phyloP scores from a whole-genome alignment of 2,888 invertebrate species.

The Diarsia mendica region DNA sequence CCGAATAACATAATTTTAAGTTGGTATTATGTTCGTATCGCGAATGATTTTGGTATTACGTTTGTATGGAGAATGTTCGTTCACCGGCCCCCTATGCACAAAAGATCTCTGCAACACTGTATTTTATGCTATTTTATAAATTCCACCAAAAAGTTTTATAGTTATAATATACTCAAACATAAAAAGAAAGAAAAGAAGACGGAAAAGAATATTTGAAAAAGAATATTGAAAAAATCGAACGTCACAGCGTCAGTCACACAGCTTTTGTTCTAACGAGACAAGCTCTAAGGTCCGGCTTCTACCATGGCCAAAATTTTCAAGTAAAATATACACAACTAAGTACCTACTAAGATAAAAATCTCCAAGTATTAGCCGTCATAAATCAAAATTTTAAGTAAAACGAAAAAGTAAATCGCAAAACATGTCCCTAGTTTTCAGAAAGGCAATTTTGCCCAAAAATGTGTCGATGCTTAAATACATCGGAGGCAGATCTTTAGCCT shows the following conservation, averaged over 20 bases:
- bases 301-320: constrained; percentile 84
- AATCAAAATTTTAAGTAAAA: constrained; percentile 39
- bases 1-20: too few species aligned
- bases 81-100: too few species aligned
- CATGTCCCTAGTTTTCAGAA: constrained; percentile 84
- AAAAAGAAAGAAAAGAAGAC: constrained; percentile 33
- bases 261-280: constrained; percentile 66
- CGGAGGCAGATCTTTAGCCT: constrained; percentile 77
- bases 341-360: constrained; percentile 72
- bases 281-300: constrained; percentile 68
- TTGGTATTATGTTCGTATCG: too few species aligned
- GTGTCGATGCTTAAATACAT: constrained; percentile 82
- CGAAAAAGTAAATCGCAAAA: constrained; percentile 61
- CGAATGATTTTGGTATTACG: too few species aligned
- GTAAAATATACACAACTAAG: constrained; percentile 71
- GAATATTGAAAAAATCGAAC: constrained; percentile 48
- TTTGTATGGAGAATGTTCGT: too few species aligned
- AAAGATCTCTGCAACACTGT: background rate
- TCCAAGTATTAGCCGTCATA: constrained; percentile 57
- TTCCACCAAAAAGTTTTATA: constrained; percentile 28
- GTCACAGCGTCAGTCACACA: constrained; percentile 46
- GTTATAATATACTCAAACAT: background rate
- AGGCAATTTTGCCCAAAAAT: constrained; percentile 80
- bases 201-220: constrained; percentile 57
- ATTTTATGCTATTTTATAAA: background rate